Evolutionary conservation across 2,888 invertebrate genomes (phyloP).

Genomic region (Platypus cylindrus): DNA sequence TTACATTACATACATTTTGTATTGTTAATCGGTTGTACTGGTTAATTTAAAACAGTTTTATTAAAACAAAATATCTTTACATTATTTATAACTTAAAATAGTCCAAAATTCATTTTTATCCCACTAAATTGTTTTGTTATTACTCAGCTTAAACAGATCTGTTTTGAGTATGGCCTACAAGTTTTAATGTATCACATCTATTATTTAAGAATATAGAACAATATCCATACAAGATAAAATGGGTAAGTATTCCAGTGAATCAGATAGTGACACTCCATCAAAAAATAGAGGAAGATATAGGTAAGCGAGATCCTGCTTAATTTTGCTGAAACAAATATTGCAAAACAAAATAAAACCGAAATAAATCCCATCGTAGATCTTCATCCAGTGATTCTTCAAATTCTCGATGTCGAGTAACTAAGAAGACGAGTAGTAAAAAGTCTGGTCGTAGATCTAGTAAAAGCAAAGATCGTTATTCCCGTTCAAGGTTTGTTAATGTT

Average conservation of each 20-base stretch:
- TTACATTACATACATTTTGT: too few species aligned
- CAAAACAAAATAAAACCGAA: neutral
- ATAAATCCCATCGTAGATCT: conserved; percentile 22
- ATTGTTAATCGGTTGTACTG: too few species aligned
- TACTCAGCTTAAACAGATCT: too few species aligned
- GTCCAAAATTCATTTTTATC: too few species aligned
- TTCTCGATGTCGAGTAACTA: conserved; percentile 21
- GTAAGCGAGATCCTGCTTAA: conserved; percentile 23
- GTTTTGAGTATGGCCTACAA: too few species aligned
- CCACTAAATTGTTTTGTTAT: too few species aligned
- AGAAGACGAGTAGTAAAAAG: conserved; percentile 19
- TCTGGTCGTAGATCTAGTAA: conserved; percentile 23
- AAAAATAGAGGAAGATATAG: conserved; percentile 31
- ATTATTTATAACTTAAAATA: too few species aligned
- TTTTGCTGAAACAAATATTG: neutral
- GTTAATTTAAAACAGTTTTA: too few species aligned
- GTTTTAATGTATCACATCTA: too few species aligned
- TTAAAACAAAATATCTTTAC: too few species aligned
- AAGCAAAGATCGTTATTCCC: conserved; percentile 27
- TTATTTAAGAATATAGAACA: too few species aligned
- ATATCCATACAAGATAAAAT: conserved; percentile 22
- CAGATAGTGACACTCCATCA: conserved; percentile 31
- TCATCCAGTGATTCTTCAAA: conserved; percentile 29
- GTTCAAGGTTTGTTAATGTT: conserved; percentile 24
- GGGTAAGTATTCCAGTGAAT: conserved; percentile 37